These are phyloP conservation scores for Seira sanloemensis DNA, from an alignment of 2,888 invertebrate species.

Conservation along the genomic window DNA sequence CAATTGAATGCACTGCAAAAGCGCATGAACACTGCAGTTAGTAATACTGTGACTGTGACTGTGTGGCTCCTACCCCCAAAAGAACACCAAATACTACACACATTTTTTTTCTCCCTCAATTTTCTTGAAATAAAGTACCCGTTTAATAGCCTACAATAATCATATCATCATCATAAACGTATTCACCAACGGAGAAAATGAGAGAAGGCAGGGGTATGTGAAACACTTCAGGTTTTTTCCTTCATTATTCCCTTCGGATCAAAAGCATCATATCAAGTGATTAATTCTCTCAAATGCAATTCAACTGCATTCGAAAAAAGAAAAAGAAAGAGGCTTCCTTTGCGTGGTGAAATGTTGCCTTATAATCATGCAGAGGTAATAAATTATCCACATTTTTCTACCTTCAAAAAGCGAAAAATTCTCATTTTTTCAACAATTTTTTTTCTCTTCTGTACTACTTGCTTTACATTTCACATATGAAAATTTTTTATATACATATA, in stretches of 20 bases:
- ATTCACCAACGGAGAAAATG: too few species aligned
- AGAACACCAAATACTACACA: background rate
- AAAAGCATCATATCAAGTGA: too few species aligned
- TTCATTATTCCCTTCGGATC: background rate
- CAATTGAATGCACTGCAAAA: background rate
- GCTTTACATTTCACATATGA: too few species aligned
- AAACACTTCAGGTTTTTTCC: too few species aligned
- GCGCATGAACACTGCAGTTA: background rate
- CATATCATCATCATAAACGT: background rate
- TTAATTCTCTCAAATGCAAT: background rate
- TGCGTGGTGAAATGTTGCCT: background rate
- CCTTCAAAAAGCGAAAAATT: conserved; percentile 2
- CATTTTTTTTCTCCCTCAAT: too few species aligned
- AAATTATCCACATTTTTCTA: conserved; percentile 27
- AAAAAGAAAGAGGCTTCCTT: too few species aligned
- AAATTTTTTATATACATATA: too few species aligned
- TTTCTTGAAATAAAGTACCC: background rate
- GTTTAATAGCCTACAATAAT: background rate
- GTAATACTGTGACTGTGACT: background rate
- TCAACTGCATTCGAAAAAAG: background rate
- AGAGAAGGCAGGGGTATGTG: too few species aligned
- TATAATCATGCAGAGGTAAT: conserved; percentile 44
- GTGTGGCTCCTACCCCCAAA: background rate
- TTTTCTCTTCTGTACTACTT: too few species aligned
- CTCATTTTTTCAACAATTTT: background rate